These are phyloP conservation scores for Ruditapes philippinarum DNA, from an alignment of 1,140 invertebrate genomes.

Conservation along the genomic window DNA sequence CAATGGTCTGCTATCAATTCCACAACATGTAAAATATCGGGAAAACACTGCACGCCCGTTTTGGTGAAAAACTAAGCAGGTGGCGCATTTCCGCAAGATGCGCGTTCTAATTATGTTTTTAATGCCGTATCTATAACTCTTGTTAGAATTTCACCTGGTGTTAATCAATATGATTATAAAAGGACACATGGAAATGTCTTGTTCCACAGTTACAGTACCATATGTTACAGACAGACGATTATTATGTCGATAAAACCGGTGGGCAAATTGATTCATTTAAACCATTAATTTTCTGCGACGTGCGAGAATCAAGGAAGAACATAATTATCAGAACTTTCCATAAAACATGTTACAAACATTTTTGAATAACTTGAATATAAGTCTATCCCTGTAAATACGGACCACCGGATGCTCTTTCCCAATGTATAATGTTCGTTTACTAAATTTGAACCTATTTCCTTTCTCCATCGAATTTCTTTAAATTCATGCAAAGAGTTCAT, in stretches of 20 bases:
- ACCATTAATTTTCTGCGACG: background rate
- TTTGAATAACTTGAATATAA: too few relatives aligned
- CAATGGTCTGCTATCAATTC: constrained; percentile 8
- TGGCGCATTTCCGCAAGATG: background rate
- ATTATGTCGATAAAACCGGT: constrained; percentile 29
- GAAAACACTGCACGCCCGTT: constrained; percentile 1
- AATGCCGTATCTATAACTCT: constrained; percentile 42
- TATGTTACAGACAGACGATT: constrained; percentile 42
- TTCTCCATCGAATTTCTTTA: too few relatives aligned
- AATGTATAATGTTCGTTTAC: too few relatives aligned
- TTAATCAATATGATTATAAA: constrained; percentile 51
- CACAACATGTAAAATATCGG: constrained; percentile 17
- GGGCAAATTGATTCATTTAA: constrained; percentile 54
- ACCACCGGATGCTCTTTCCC: too few relatives aligned
- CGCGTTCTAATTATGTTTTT: constrained; percentile 23
- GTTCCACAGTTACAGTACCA: constrained; percentile 13
- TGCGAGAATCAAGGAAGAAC: background rate
- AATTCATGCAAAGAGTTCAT: too few relatives aligned
- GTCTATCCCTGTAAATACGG: too few relatives aligned
- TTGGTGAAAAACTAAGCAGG: constrained; percentile 36
- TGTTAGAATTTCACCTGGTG: constrained; percentile 56
- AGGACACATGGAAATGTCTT: constrained; percentile 24
- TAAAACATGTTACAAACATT: too few relatives aligned
- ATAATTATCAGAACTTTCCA: too few relatives aligned
- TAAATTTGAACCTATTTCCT: too few relatives aligned